These are phyloP conservation scores for Coboldia fuscipes DNA, from an alignment of 1,140 invertebrate species.

Conservation along the genomic window DNA sequence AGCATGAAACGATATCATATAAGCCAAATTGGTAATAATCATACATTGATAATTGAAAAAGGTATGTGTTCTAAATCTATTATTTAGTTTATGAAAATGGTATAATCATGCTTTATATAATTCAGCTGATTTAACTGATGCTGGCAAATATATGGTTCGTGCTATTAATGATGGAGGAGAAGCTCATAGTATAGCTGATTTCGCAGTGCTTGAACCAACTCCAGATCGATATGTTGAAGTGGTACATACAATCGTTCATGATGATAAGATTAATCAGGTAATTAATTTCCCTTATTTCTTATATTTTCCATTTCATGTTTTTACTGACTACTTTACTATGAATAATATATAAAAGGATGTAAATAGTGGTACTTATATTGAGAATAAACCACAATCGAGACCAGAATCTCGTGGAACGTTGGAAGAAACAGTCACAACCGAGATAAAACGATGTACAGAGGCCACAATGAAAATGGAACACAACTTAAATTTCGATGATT, in stretches of 20 bases:
- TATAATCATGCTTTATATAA: neutral
- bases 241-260: slow-evolving; percentile 40
- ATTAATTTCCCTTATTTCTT: too few relatives aligned
- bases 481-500: slow-evolving; percentile 18
- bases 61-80: slow-evolving; percentile 23
- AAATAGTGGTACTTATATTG: too few relatives aligned
- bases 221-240: slow-evolving; percentile 41
- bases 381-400: too few relatives aligned
- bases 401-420: slow-evolving; percentile 15
- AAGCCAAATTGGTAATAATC: slow-evolving; percentile 38
- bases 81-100: neutral
- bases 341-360: neutral
- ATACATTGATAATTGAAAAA: slow-evolving; percentile 42
- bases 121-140: slow-evolving; percentile 33
- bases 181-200: slow-evolving; percentile 53
- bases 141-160: slow-evolving; percentile 48
- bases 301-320: too few relatives aligned
- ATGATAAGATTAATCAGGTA: too few relatives aligned
- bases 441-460: slow-evolving; percentile 22
- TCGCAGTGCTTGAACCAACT: slow-evolving; percentile 47
- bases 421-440: slow-evolving; percentile 20
- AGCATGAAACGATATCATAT: slow-evolving; percentile 24
- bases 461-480: slow-evolving; percentile 22
- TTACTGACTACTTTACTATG: too few relatives aligned
- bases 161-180: slow-evolving; percentile 53